A percentile compares a stretch with the other conserved stretches of the same genome.
These are phyloP conservation scores for Mamestra configurata DNA, from an alignment of 1,140 invertebrate species.

Conservation along the genomic window DNA sequence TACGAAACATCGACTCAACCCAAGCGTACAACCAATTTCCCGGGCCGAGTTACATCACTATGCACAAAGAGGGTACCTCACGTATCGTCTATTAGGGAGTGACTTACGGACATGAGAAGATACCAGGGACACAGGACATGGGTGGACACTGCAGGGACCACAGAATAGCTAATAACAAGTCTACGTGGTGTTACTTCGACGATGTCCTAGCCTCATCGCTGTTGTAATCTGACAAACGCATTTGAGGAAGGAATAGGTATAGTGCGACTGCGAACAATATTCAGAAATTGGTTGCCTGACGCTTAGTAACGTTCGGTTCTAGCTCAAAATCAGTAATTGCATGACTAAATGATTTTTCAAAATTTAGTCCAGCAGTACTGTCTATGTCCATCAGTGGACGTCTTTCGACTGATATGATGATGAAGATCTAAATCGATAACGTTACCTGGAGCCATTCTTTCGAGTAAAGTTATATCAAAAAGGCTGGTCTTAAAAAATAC, in stretches of 20 bases:
- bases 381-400: too few relatives aligned
- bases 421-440: too few relatives aligned
- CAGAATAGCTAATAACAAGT: conserved; percentile 40
- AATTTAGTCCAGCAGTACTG: too few relatives aligned
- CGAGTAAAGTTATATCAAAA: too few relatives aligned
- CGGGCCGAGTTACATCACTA: conserved; percentile 9
- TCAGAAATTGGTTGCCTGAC: not conserved
- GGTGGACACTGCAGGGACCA: conserved; percentile 24
- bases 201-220: not conserved
- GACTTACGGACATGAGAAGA: conserved; percentile 34
- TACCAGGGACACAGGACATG: not conserved
- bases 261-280: not conserved
- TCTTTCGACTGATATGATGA: too few relatives aligned
- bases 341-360: too few relatives aligned
- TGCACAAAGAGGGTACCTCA: conserved; percentile 39
- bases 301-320: not conserved
- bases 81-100: conserved; percentile 33
- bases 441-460: too few relatives aligned
- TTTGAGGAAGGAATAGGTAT: too few relatives aligned
- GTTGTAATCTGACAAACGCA: conserved; percentile 10
- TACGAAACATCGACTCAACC: not conserved
- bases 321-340: too few relatives aligned
- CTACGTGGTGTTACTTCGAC: conserved; percentile 30
- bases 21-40: not conserved
- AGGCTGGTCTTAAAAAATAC: not conserved